Conservation (phyloP, 2,888 invertebrate species). For the Stenolophus ochropezus region DNA sequence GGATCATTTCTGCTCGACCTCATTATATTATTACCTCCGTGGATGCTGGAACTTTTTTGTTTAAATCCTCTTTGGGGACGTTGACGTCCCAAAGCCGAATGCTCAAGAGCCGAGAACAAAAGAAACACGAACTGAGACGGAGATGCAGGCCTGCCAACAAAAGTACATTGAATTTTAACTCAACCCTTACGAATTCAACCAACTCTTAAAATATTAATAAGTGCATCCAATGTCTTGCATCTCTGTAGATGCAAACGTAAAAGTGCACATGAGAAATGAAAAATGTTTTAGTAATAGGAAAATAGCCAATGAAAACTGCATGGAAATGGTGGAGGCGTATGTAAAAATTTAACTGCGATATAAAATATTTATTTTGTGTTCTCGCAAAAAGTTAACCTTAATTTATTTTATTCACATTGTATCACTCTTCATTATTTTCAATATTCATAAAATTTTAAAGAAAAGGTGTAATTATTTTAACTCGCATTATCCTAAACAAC, state of each 20-base stretch:
- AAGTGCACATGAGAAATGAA: background rate
- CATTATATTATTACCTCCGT: conserved; percentile 8
- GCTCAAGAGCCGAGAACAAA: conserved; percentile 21
- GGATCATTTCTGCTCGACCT: background rate
- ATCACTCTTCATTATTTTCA: no score
- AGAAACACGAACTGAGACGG: background rate
- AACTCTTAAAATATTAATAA: background rate
- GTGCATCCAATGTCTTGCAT: background rate
- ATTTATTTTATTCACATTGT: no score
- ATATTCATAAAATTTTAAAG: no score
- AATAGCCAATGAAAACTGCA: background rate
- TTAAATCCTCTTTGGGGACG: conserved; percentile 35
- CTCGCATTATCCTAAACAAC: no score
- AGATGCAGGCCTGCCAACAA: background rate
- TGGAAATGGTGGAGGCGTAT: background rate
- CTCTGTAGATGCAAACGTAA: background rate
- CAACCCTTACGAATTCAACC: background rate
- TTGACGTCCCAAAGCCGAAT: conserved; percentile 29
- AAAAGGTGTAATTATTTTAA: no score
- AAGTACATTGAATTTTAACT: background rate
- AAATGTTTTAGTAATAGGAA: background rate
- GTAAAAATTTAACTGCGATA: no score
- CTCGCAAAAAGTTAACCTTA: no score
- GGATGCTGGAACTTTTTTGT: background rate
- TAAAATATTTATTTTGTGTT: no score